Conservation (phyloP, 2,797 vertebrate genomes). For the Poecilia gillii region DNA sequence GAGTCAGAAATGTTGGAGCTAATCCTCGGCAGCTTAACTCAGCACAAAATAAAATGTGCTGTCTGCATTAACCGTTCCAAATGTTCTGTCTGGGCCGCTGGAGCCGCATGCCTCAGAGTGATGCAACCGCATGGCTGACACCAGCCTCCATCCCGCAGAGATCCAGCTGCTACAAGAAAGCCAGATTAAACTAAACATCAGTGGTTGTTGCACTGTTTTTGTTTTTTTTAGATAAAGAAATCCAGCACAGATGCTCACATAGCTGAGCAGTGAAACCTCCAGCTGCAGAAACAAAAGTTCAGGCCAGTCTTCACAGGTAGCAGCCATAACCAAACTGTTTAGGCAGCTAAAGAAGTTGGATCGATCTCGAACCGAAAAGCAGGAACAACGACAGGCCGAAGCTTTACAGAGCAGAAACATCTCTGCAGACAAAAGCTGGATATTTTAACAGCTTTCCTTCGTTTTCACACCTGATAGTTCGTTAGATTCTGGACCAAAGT, state of each 20-base stretch:
- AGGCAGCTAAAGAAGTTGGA: conserved; percentile 59
- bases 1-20: conserved; percentile 15
- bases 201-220: not conserved
- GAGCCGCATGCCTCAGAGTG: conserved; percentile 42
- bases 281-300: conserved; percentile 70
- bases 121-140: conserved; percentile 39
- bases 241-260: conserved; percentile 28
- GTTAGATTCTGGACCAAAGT: no score
- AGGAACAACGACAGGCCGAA: conserved; percentile 26
- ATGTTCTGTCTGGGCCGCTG: conserved; percentile 40
- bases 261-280: conserved; percentile 6
- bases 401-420: conserved; percentile 26
- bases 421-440: conserved; percentile 3
- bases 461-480: no score
- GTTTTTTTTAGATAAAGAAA: conserved; percentile 20
- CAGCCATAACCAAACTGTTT: conserved; percentile 60
- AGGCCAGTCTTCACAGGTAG: conserved; percentile 55
- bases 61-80: conserved; percentile 55
- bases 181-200: conserved; percentile 16
- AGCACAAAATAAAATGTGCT: conserved; percentile 55
- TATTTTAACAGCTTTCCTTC: not conserved
- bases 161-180: conserved; percentile 25
- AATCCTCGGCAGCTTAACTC: conserved; percentile 39
- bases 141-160: conserved; percentile 15
- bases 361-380: conserved; percentile 14